Evolutionary conservation across 2,113 vertebrate species (phyloP).

Genomic region (Lates calcarifer): DNA sequence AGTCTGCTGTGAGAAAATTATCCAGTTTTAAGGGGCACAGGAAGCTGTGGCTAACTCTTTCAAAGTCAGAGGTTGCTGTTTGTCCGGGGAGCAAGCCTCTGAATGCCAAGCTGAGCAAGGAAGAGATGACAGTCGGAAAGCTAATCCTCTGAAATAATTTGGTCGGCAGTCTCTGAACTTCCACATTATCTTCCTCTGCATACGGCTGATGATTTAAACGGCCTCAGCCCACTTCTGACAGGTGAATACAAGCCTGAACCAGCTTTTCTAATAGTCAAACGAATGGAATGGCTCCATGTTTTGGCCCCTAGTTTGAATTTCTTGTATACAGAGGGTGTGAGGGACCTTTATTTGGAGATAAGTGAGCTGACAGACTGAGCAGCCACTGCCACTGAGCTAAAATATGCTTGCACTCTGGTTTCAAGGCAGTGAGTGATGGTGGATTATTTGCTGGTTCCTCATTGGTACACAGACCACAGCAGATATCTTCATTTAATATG

Average conservation of each 20-base stretch:
- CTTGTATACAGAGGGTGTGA: slow-evolving; percentile 28
- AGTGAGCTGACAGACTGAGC: slow-evolving; percentile 31
- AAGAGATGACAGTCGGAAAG: slow-evolving; percentile 73
- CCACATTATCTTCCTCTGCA: slow-evolving; percentile 74
- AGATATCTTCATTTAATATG: slow-evolving; percentile 74
- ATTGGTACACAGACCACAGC: slow-evolving; percentile 61
- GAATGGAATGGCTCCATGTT: slow-evolving; percentile 45
- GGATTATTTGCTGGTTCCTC: slow-evolving; percentile 72
- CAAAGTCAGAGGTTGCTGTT: slow-evolving; percentile 68
- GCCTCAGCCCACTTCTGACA: slow-evolving; percentile 68
- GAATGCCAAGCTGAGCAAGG: slow-evolving; percentile 63
- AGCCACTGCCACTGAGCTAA: slow-evolving; percentile 39
- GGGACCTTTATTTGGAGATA: slow-evolving; percentile 62
- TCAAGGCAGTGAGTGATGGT: slow-evolving; percentile 45
- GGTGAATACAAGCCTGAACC: slow-evolving; percentile 64
- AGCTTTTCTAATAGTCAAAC: slow-evolving; percentile 43
- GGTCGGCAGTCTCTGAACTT: slow-evolving; percentile 72
- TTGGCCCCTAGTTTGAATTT: slow-evolving; percentile 55
- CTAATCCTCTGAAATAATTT: slow-evolving; percentile 81
- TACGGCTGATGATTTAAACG: slow-evolving; percentile 68
- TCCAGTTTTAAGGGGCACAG: background rate
- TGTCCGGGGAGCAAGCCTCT: slow-evolving; percentile 66
- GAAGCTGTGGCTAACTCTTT: slow-evolving; percentile 45
- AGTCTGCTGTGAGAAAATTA: slow-evolving; percentile 10
- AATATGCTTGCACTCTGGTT: slow-evolving; percentile 59